phyloP scores from a whole-genome alignment of 2,888 invertebrate genomes.

The Melieria omissa region DNA sequence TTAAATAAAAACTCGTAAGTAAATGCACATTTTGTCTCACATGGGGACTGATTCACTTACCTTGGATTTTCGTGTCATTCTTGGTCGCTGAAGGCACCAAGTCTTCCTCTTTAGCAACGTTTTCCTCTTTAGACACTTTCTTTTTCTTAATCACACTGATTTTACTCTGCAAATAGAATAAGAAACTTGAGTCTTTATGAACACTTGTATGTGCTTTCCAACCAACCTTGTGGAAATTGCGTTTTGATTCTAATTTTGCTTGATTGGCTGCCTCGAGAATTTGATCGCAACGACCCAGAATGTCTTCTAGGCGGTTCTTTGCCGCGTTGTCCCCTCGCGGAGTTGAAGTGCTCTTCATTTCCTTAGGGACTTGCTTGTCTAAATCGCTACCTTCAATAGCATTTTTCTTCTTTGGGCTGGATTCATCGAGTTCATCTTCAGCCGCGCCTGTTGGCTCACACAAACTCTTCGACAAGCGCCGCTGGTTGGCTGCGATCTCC shows the following conservation, averaged over 20 bases:
- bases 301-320: constrained; percentile 36
- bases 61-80: too few relatives aligned
- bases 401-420: neutral
- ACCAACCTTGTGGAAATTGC: constrained; percentile 50
- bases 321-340: constrained; percentile 13
- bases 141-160: too few relatives aligned
- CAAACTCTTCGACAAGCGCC: constrained; percentile 49
- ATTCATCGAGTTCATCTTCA: neutral
- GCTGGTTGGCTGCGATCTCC: neutral
- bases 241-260: constrained; percentile 53
- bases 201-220: too few relatives aligned
- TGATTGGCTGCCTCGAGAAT: constrained; percentile 57
- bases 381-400: too few relatives aligned
- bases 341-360: constrained; percentile 17
- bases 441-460: neutral
- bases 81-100: too few relatives aligned
- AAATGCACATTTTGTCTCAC: neutral
- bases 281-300: constrained; percentile 54
- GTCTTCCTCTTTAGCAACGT: too few relatives aligned
- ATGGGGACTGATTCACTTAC: too few relatives aligned
- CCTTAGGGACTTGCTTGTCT: too few relatives aligned
- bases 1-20: neutral
- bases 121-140: too few relatives aligned
- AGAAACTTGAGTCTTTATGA: too few relatives aligned
- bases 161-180: too few relatives aligned